Evolutionary conservation across 2,113 vertebrate species (phyloP).

Genomic region (Phylloscopus whistleri): DNA sequence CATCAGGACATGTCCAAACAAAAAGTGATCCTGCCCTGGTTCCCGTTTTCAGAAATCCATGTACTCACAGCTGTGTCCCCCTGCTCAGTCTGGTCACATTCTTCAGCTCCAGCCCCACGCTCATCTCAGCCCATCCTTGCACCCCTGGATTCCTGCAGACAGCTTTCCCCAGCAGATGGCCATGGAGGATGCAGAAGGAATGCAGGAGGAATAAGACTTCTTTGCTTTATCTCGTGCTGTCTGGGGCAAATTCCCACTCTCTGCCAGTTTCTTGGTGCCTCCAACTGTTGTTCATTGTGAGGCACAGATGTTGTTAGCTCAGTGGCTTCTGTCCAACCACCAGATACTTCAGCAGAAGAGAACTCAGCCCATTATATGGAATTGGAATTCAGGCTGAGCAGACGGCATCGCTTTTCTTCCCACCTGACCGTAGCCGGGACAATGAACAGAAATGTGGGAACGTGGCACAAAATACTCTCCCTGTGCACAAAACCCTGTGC

Average conservation of each 20-base stretch:
- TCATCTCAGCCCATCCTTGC: background rate
- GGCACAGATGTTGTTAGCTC: background rate
- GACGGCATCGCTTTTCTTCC: fast-evolving
- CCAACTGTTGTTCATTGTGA: background rate
- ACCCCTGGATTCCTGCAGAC: background rate
- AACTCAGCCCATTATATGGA: background rate
- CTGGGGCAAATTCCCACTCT: background rate
- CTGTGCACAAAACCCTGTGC: background rate
- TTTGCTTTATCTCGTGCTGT: background rate
- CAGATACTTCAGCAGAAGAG: background rate
- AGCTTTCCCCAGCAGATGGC: background rate
- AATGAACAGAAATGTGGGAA: background rate
- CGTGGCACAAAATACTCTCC: background rate
- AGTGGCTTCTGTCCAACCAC: background rate
- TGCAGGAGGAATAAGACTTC: background rate
- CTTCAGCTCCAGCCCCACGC: background rate
- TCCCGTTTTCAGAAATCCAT: background rate
- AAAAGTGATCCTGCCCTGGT: background rate
- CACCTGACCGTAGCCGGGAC: background rate
- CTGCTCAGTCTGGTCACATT: background rate
- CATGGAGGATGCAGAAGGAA: background rate
- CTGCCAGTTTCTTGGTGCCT: background rate
- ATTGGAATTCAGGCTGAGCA: background rate
- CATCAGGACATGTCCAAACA: background rate
- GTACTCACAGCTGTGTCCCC: background rate